A percentile compares a stretch with the other conserved stretches of the same genome.
These are phyloP conservation scores for Fratercula arctica DNA, from an alignment of 2,797 vertebrate species.

Conservation along the genomic window DNA sequence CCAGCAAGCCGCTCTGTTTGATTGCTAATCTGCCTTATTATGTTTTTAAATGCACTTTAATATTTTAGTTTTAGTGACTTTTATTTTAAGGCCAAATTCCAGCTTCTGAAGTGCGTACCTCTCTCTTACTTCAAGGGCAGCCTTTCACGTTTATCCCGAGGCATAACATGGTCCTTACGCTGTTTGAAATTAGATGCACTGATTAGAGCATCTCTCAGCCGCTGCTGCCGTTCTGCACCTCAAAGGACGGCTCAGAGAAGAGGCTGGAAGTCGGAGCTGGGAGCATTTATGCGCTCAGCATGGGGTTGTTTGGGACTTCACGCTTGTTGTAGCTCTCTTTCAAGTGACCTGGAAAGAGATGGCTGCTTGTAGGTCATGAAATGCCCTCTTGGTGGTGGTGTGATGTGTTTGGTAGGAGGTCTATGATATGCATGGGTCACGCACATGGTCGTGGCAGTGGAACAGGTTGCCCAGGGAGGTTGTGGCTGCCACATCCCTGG, in stretches of 20 bases:
- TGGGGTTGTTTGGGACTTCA: background rate
- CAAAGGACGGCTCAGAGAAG: background rate
- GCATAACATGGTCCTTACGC: background rate
- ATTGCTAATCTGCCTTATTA: constrained; percentile 63
- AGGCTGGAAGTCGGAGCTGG: background rate
- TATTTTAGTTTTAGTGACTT: constrained; percentile 21
- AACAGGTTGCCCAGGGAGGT: too few species aligned
- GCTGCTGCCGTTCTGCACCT: background rate
- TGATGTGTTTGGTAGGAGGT: background rate
- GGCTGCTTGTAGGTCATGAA: background rate
- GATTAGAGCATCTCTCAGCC: constrained; percentile 40
- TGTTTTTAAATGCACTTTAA: constrained; percentile 57
- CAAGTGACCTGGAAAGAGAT: background rate
- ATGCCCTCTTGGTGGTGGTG: background rate
- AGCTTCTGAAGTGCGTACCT: constrained; percentile 31
- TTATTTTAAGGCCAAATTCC: background rate
- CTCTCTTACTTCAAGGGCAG: constrained; percentile 26
- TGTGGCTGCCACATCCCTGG: too few species aligned
- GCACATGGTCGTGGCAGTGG: too few species aligned
- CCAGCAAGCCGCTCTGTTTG: background rate
- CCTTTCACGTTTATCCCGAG: constrained; percentile 31
- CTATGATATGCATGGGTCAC: too few species aligned
- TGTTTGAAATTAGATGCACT: constrained; percentile 22
- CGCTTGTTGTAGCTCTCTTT: background rate
- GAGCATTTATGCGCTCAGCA: background rate